phyloP scores from a whole-genome alignment of 2,113 vertebrate genomes.

The Otus sunia region DNA sequence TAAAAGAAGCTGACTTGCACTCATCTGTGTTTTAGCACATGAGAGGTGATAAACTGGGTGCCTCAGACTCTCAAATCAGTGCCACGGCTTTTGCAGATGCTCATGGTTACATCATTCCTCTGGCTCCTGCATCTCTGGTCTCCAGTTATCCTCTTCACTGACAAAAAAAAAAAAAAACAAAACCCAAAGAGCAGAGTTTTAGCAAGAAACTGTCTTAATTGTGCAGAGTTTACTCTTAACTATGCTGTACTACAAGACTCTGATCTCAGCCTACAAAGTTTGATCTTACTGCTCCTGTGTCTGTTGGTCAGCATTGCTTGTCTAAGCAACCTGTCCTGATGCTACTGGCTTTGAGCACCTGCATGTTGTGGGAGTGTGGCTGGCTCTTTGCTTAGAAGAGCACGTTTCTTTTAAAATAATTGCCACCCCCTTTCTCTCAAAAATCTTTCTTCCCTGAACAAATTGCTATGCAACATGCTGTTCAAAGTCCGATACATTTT shows the following conservation, averaged over 20 bases:
- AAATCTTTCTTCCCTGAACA: background rate
- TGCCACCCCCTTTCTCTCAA: background rate
- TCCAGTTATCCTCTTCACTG: background rate
- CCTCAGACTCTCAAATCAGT: background rate
- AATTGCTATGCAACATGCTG: background rate
- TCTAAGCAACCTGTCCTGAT: background rate
- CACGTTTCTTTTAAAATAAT: background rate
- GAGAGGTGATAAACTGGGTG: background rate
- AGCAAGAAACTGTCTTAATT: background rate
- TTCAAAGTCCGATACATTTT: background rate
- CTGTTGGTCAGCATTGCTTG: background rate
- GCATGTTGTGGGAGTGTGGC: accelerated
- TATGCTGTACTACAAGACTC: background rate
- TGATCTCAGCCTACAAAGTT: background rate
- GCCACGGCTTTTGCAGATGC: background rate
- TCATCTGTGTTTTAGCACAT: background rate
- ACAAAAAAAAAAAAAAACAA: background rate
- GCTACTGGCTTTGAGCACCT: accelerated
- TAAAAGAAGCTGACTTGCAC: background rate
- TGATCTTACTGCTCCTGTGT: background rate
- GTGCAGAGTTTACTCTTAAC: background rate
- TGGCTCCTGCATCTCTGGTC: background rate
- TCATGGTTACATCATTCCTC: background rate
- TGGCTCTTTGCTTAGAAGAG: background rate
- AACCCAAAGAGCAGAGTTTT: background rate